These are phyloP conservation scores for Troides aeacus DNA, from an alignment of 2,888 invertebrate species.

Conservation along the genomic window DNA sequence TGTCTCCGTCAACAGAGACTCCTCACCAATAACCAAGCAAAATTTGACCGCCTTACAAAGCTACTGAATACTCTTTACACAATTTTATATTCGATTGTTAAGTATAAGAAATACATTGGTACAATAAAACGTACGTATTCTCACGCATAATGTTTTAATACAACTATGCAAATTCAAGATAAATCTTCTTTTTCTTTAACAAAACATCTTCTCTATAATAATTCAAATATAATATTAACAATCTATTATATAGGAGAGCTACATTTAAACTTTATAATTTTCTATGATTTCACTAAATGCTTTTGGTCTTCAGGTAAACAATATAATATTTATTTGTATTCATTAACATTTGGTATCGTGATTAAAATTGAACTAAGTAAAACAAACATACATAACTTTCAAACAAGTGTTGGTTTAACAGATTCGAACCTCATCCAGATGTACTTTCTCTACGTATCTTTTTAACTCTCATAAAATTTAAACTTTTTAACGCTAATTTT, in stretches of 20 bases:
- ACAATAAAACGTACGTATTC: not conserved
- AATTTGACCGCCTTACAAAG: too few species aligned
- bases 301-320: not conserved
- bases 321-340: not conserved
- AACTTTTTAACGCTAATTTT: too few species aligned
- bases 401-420: too few species aligned
- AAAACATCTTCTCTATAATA: not conserved
- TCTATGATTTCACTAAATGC: not conserved
- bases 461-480: too few species aligned
- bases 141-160: conserved; percentile 8
- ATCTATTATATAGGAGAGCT: not conserved
- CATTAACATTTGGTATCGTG: not conserved
- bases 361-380: not conserved
- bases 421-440: too few species aligned
- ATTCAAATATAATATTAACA: not conserved
- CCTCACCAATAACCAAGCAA: too few species aligned
- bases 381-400: not conserved
- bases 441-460: too few species aligned
- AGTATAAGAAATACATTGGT: not conserved
- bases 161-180: not conserved
- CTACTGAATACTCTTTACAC: too few species aligned
- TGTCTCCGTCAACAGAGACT: too few species aligned
- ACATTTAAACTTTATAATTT: not conserved
- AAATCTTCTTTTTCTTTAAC: not conserved
- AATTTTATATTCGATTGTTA: not conserved